Percentiles rank a stretch among this genome's conserved stretches.
These are phyloP conservation scores for Ornithoptera alexandrae DNA, from an alignment of 2,888 invertebrate genomes.

Conservation along the genomic window DNA sequence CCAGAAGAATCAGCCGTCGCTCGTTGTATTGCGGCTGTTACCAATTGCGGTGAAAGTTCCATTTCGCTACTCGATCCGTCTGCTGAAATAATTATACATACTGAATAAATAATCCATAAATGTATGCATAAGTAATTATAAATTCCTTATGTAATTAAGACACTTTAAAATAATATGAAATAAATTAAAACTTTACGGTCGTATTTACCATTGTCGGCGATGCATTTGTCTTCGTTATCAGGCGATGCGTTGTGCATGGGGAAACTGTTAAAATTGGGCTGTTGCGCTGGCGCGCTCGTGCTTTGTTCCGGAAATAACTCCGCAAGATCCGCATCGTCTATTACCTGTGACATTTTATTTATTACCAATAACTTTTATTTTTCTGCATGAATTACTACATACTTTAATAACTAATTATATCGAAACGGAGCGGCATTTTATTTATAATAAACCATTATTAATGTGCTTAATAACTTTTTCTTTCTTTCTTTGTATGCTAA, in stretches of 20 bases:
- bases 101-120: slow-evolving; percentile 9
- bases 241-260: slow-evolving; percentile 62
- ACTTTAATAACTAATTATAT: too few relatives aligned
- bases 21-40: slow-evolving; percentile 88
- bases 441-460: too few relatives aligned
- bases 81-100: slow-evolving; percentile 52
- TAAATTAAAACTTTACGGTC: not conserved
- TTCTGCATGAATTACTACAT: not conserved
- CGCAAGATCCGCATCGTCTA: slow-evolving; percentile 88
- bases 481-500: too few relatives aligned
- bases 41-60: slow-evolving; percentile 86
- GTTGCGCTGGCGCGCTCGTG: slow-evolving; percentile 78
- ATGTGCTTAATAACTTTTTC: too few relatives aligned
- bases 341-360: slow-evolving; percentile 73
- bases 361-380: not conserved
- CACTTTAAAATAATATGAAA: not conserved
- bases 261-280: slow-evolving; percentile 80
- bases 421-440: too few relatives aligned
- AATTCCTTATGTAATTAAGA: not conserved
- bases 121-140: not conserved
- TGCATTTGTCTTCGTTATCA: slow-evolving; percentile 73
- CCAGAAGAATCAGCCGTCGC: slow-evolving; percentile 84
- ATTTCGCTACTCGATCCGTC: slow-evolving; percentile 86
- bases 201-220: slow-evolving; percentile 69
- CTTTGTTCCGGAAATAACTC: slow-evolving; percentile 88